Base-by-base conservation (phyloP, 2,888 invertebrate genomes). In the Panzeria rudis region DNA sequence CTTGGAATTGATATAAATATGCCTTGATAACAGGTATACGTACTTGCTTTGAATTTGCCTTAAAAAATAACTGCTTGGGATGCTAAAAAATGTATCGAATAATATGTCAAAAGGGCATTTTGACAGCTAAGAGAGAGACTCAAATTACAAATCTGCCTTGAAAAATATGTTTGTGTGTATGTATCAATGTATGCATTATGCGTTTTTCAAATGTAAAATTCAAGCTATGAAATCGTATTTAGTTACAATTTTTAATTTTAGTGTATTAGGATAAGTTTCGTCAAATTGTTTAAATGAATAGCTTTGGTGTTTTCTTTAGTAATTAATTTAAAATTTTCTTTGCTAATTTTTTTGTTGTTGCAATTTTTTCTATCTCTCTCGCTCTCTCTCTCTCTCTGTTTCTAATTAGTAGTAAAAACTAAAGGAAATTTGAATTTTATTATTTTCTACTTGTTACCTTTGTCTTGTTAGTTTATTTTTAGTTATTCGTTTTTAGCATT, bases 371-470 rank as follows among this genome's bases (percentile, higher is more conserved):
- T 59, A 25, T 71, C 35, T 25, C 17, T 64, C 59, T 35, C 71
- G 41, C 35, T 68, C n/a, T 73, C 32, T 47, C 15, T 32, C 52
- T 3, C 29, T 61, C 20, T 50, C 17, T 52, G n/a, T 66, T 32
- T 54, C 7, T 61, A 38, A 44, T 44, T 68, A 35, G 23, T 44
- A 54, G 47, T 72, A 61, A 77, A 68, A 77, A 62, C 68, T 71
- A 77, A 72, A 81, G 52, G 75, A 76, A 62, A 47, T 82, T 32
- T 72, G 66, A 72, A 68, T 79, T 64, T 72, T 50, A 23, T 64
- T 47, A 72, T 80, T 56, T 56, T 73, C 78, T 77, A 73, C 68
- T 84, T 71, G 50, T 77, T 73, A 62, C 20, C 29, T 52, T 47
- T 69, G 54, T 41, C 44, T 17, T 56, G 56, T 38, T 64, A 13